Conservation (phyloP, 2,797 vertebrate genomes). For the Platalea minor region DNA sequence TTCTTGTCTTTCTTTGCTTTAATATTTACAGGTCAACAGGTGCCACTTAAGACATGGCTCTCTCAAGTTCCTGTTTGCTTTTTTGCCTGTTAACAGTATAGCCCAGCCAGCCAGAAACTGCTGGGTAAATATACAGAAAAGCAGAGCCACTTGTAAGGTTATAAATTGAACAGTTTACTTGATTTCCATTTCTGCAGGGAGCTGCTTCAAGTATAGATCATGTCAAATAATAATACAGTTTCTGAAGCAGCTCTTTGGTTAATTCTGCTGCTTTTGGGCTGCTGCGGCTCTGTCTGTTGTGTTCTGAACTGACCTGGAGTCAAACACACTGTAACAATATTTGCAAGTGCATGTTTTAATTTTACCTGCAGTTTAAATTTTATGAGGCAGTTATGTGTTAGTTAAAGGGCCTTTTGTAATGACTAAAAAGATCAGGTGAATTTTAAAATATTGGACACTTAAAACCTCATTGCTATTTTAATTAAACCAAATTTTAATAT, state of each 20-base stretch:
- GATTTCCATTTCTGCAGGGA: background rate
- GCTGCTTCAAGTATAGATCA: background rate
- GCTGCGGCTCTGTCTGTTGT: background rate
- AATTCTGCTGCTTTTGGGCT: background rate
- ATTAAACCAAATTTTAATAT: constrained; percentile 65
- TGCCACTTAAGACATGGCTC: background rate
- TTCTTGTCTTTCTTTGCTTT: background rate
- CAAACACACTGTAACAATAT: background rate
- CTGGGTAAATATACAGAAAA: background rate
- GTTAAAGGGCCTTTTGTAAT: constrained; percentile 12
- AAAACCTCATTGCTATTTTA: constrained; percentile 56
- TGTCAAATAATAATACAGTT: background rate
- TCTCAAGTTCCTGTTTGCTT: background rate
- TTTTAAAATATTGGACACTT: constrained; percentile 40
- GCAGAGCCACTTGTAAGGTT: background rate
- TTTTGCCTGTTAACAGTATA: background rate
- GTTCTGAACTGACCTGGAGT: background rate
- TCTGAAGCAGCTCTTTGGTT: background rate
- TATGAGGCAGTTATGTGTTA: constrained; percentile 5
- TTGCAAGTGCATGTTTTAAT: background rate
- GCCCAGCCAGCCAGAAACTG: background rate
- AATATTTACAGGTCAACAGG: background rate
- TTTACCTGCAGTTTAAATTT: background rate
- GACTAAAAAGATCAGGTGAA: background rate
- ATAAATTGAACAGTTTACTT: fast-evolving